These are phyloP conservation scores for Acanthosepion esculentum DNA, from an alignment of 2,888 invertebrate species.

Conservation along the genomic window DNA sequence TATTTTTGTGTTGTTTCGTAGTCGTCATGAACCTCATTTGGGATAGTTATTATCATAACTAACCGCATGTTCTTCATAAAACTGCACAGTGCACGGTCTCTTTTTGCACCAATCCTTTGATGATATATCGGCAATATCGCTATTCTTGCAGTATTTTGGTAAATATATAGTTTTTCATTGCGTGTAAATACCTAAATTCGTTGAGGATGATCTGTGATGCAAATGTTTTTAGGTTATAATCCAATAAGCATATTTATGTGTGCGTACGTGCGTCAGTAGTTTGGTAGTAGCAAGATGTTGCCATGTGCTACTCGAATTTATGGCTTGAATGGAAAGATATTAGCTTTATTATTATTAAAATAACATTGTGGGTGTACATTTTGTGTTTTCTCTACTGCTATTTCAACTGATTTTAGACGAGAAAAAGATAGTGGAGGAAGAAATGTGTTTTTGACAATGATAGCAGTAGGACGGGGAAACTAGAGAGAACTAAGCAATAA, in stretches of 20 bases:
- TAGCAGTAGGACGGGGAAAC: background rate
- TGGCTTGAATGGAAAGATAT: background rate
- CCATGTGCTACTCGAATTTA: background rate
- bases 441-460: background rate
- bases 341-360: background rate
- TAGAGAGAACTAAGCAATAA: background rate
- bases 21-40: constrained; percentile 22
- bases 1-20: background rate
- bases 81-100: too few relatives aligned
- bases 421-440: background rate
- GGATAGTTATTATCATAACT: constrained; percentile 20
- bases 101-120: background rate
- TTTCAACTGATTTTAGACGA: background rate
- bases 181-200: background rate
- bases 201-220: background rate
- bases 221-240: background rate
- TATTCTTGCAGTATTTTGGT: background rate
- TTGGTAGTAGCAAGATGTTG: constrained; percentile 8
- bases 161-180: constrained; percentile 33
- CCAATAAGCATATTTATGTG: background rate
- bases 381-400: background rate
- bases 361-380: background rate
- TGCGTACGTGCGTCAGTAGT: constrained; percentile 33
- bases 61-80: background rate
- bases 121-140: background rate